These are phyloP conservation scores for Phania funesta DNA, from an alignment of 2,888 invertebrate genomes.

Conservation along the genomic window DNA sequence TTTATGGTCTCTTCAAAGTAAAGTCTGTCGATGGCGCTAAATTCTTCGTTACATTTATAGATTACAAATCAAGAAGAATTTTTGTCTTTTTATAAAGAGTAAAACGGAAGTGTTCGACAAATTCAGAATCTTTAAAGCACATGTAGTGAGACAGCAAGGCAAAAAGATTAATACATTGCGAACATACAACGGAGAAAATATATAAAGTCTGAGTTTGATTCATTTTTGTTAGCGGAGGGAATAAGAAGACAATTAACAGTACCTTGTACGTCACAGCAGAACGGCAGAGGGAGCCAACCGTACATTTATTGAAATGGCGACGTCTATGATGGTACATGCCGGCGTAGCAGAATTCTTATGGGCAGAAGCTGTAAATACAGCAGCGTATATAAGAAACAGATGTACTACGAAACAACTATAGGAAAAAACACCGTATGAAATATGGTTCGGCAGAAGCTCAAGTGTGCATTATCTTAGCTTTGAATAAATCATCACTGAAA, in stretches of 20 bases:
- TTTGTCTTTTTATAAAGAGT: conserved; percentile 37
- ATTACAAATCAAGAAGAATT: background rate
- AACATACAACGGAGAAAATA: conserved; percentile 45
- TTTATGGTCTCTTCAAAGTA: conserved; percentile 50
- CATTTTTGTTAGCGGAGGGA: conserved; percentile 19
- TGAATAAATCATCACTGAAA: too few species aligned
- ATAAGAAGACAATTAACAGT: conserved; percentile 29
- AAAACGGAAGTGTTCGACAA: conserved; percentile 35
- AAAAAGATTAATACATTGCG: conserved; percentile 37
- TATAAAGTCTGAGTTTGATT: conserved; percentile 16
- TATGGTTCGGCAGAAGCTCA: too few species aligned
- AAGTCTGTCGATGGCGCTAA: conserved; percentile 29
- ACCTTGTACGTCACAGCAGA: conserved; percentile 16
- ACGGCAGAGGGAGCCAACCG: conserved; percentile 30
- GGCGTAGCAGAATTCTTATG: conserved; percentile 9
- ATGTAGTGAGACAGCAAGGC: conserved; percentile 21
- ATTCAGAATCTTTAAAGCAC: conserved; percentile 14
- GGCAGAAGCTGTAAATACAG: conserved; percentile 29
- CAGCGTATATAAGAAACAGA: conserved; percentile 6
- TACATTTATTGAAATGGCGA: conserved; percentile 23
- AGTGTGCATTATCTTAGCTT: too few species aligned
- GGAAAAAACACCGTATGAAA: background rate
- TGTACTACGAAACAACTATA: background rate
- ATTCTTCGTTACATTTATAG: conserved; percentile 25
- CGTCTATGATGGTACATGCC: conserved; percentile 38